phyloP scores from a whole-genome alignment of 53 echinoderm and acorn worm genomes.

The Holothuria leucospilota region DNA sequence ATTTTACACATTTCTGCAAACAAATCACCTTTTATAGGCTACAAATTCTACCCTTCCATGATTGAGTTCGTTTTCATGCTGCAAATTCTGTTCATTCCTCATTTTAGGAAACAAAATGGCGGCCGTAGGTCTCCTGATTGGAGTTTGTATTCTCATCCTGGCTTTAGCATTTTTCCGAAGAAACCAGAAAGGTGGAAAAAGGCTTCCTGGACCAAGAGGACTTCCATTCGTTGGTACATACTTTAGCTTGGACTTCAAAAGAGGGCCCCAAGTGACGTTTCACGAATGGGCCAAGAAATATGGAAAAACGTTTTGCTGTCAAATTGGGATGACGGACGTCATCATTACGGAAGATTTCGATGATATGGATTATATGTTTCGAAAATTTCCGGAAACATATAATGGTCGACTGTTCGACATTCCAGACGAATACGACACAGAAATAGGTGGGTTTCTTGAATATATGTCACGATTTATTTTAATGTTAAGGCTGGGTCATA shows the following conservation, averaged over 20 bases:
- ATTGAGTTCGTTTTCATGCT: too few relatives aligned
- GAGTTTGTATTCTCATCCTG: neutral
- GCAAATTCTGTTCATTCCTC: too few relatives aligned
- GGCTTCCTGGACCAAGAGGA: constrained; percentile 9
- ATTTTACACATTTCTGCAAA: too few relatives aligned
- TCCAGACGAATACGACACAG: constrained; percentile 31
- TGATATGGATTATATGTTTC: constrained; percentile 26
- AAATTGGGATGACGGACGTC: neutral
- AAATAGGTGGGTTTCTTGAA: neutral
- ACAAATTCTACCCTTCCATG: too few relatives aligned
- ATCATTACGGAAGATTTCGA: constrained; percentile 26
- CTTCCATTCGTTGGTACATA: constrained; percentile 9
- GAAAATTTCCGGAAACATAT: constrained; percentile 6
- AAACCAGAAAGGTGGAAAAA: constrained; percentile 5
- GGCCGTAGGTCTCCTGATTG: constrained; percentile 9
- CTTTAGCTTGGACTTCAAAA: constrained; percentile 6
- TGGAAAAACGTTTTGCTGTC: constrained; percentile 20
- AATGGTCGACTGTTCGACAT: constrained; percentile 28
- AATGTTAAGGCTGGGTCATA: too few relatives aligned
- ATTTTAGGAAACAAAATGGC: too few relatives aligned
- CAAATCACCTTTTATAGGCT: too few relatives aligned
- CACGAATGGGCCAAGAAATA: constrained; percentile 27
- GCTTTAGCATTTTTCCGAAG: neutral
- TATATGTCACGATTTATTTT: too few relatives aligned
- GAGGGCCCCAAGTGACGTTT: neutral